Evolutionary conservation across 2,113 vertebrate species (phyloP), one percentile per base, ranked within the genome.

Genomic region (Gymnorhina tibicen): DNA sequence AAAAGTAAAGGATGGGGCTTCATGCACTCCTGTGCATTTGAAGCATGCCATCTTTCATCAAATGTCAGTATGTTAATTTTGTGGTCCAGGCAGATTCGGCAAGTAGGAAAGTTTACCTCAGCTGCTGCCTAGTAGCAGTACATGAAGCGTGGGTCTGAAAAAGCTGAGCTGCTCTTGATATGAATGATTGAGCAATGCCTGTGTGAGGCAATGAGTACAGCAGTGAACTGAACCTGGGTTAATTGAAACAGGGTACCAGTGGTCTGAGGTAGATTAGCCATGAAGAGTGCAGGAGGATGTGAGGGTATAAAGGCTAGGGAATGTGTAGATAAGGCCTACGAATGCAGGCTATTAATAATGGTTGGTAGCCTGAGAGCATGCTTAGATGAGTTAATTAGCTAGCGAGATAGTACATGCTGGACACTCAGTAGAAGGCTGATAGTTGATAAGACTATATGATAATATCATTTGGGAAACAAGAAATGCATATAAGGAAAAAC

Each of bases 91-190:
- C 16, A 67, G 62, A 42, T 67, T 49, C 1, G 7, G 59, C 55
- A 84, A 76, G 23, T 19, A 20, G 32, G 17, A 69, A 53, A 16
- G 58, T 66, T 56, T 78, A 28, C 46, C 15, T 60, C 41, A 67
- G 27, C 22, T 74, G 55, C 30, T 60, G 21, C 42, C 21, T 70
- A 30, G 27, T 12, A 50, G 21, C 3, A 5, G 20, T 18, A 22
- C 4, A 3, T 24, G 42, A 74, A 47, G 15, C 0, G 0, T 37
- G 19, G 21, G 16, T 58, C 55, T 78, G 60, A 58, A 62, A 81
- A 88, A 67, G 22, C 24, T 59, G 60, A 78, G n/a, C 39, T 78
- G 56, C 28, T 59, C 17, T 88, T 0, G 0, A 3, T 78, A 11
- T 20, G 47, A 53, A 17, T 77, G 63, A 52, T 5, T 86, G 47